phyloP scores from a whole-genome alignment of 1,140 invertebrate species.

The Pomacea maculata region DNA sequence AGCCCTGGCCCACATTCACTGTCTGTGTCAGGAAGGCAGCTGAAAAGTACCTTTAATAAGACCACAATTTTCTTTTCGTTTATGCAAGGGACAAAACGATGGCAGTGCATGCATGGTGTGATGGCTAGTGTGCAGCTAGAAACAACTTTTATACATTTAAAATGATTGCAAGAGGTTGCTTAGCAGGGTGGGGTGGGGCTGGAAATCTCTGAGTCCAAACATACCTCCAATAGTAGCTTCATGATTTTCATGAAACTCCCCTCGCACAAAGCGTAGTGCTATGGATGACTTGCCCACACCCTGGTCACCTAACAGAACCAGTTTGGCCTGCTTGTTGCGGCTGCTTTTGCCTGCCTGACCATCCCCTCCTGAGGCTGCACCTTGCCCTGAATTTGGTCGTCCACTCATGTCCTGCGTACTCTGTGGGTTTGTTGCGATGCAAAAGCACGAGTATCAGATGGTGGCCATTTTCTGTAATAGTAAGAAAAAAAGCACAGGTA shows the following conservation, averaged over 20 bases:
- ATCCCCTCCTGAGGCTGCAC: constrained; percentile 69
- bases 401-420: constrained; percentile 7
- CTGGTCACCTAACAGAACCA: constrained; percentile 97
- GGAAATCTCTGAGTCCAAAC: constrained; percentile 21
- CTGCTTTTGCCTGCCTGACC: constrained; percentile 79
- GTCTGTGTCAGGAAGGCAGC: constrained; percentile 99
- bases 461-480: no score
- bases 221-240: constrained; percentile 98
- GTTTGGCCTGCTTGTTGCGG: constrained; percentile 86
- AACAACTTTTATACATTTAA: no score
- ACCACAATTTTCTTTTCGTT: no score
- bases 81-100: no score
- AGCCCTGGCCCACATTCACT: constrained; percentile 85
- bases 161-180: no score
- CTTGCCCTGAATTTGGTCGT: background rate
- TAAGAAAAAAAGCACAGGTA: no score
- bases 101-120: no score
- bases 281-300: constrained; percentile 99
- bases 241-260: constrained; percentile 99
- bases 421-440: background rate
- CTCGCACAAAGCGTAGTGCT: constrained; percentile 98
- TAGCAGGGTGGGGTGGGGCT: no score
- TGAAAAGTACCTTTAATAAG: constrained; percentile 59
- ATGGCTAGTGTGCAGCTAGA: no score
- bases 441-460: no score